A percentile compares a stretch with the other conserved stretches of the same genome.
Conservation (phyloP, 2,797 vertebrate genomes). For the Lateolabrax maculatus region DNA sequence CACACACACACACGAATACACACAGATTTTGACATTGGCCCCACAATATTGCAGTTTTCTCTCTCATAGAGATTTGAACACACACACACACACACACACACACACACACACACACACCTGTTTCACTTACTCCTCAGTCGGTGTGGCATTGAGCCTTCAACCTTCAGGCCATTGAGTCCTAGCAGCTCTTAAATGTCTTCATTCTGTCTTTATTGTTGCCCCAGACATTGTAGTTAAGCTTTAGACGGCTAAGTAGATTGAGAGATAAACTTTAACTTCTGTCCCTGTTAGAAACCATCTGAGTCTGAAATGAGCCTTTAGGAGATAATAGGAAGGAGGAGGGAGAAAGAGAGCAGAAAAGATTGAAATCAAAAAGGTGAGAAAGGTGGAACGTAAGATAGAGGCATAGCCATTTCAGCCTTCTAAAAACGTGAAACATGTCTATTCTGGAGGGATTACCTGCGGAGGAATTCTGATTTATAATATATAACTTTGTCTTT, state of each 20-base stretch:
- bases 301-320: conserved; percentile 45
- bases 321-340: conserved; percentile 31
- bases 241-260: conserved; percentile 57
- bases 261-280: conserved; percentile 70
- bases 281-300: conserved; percentile 52
- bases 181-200: conserved; percentile 44
- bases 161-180: conserved; percentile 46
- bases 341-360: not conserved
- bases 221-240: conserved; percentile 58
- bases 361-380: conserved; percentile 23
- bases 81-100: conserved; percentile 22
- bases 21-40: conserved; percentile 27
- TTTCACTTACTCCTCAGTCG: conserved; percentile 32
- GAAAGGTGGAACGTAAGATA: not conserved
- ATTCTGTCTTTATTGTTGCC: conserved; percentile 60
- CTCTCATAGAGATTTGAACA: conserved; percentile 6
- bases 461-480: not conserved
- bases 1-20: not conserved
- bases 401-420: not conserved
- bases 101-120: conserved; percentile 19
- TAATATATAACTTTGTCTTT: not conserved
- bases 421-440: not conserved
- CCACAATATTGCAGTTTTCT: conserved; percentile 16
- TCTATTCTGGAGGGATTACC: not conserved
- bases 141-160: conserved; percentile 48